A percentile compares a stretch with the other conserved stretches of the same genome.
phyloP scores from a whole-genome alignment of 2,797 vertebrate genomes.

The Acanthurus tractus region DNA sequence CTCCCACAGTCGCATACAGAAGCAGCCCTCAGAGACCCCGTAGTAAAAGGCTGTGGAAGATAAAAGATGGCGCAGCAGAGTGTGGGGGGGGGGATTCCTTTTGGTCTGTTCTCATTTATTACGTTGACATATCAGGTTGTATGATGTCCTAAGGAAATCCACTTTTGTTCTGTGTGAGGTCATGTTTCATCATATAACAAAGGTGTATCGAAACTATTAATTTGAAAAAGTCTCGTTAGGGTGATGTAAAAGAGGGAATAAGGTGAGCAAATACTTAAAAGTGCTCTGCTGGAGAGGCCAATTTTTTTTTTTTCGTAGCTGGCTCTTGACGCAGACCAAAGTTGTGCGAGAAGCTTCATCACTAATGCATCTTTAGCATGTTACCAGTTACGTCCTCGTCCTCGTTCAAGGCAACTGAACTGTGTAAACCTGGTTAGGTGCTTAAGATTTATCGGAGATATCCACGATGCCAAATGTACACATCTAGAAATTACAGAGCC shows the following conservation, averaged over 20 bases:
- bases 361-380: conserved; percentile 39
- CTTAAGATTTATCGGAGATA: conserved; percentile 54
- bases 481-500: conserved; percentile 52
- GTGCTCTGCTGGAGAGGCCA: conserved; percentile 9
- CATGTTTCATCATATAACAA: conserved; percentile 58
- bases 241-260: conserved; percentile 45
- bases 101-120: conserved; percentile 78
- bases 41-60: conserved; percentile 76
- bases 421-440: conserved; percentile 42
- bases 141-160: conserved; percentile 71
- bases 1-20: conserved; percentile 73
- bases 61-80: conserved; percentile 68
- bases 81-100: conserved; percentile 48
- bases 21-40: conserved; percentile 73
- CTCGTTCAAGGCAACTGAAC: conserved; percentile 21
- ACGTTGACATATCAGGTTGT: conserved; percentile 72
- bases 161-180: conserved; percentile 57
- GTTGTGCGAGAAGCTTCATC: conserved; percentile 20
- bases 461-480: conserved; percentile 44
- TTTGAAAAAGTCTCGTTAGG: conserved; percentile 32
- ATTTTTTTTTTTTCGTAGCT: background rate
- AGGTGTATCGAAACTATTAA: conserved; percentile 44
- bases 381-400: conserved; percentile 16
- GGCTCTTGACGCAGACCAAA: conserved; percentile 11
- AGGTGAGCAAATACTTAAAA: conserved; percentile 46